A percentile compares a stretch with the other conserved stretches of the same genome.
These are phyloP conservation scores for Mungos mungo DNA, from an alignment of 2,113 vertebrate species.

Conservation along the genomic window DNA sequence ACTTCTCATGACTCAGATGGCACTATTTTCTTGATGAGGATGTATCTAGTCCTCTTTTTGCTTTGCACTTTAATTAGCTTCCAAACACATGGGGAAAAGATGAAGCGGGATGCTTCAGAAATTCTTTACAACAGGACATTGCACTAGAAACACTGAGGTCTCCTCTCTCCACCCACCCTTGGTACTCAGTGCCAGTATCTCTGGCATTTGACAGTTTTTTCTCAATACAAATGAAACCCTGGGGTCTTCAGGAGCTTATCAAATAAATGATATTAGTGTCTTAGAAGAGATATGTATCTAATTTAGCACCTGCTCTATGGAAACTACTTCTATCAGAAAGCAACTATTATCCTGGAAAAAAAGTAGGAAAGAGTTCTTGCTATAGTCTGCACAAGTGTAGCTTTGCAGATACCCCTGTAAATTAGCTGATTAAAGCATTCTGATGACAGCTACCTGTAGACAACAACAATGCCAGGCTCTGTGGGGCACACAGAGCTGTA, in stretches of 20 bases:
- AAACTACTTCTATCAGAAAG: background rate
- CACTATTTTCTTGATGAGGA: background rate
- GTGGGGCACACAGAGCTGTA: background rate
- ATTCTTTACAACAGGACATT: background rate
- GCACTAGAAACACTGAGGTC: background rate
- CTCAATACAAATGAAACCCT: background rate
- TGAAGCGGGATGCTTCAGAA: background rate
- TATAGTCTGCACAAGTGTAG: background rate
- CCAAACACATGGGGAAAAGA: background rate
- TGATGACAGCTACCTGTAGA: background rate
- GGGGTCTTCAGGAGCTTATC: background rate
- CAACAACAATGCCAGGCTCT: background rate
- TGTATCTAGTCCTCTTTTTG: background rate
- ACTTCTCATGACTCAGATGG: constrained; percentile 12
- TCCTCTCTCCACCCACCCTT: background rate
- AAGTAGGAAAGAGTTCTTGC: background rate
- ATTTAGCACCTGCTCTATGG: background rate
- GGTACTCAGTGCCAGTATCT: background rate
- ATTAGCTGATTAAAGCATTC: background rate
- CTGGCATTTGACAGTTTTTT: background rate
- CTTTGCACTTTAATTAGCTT: background rate
- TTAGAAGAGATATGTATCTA: background rate
- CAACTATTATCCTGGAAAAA: background rate
- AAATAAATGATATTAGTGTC: background rate
- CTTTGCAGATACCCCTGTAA: background rate